These are phyloP conservation scores for Thomomys bottae DNA, from an alignment of 2,113 vertebrate species.

Conservation along the genomic window DNA sequence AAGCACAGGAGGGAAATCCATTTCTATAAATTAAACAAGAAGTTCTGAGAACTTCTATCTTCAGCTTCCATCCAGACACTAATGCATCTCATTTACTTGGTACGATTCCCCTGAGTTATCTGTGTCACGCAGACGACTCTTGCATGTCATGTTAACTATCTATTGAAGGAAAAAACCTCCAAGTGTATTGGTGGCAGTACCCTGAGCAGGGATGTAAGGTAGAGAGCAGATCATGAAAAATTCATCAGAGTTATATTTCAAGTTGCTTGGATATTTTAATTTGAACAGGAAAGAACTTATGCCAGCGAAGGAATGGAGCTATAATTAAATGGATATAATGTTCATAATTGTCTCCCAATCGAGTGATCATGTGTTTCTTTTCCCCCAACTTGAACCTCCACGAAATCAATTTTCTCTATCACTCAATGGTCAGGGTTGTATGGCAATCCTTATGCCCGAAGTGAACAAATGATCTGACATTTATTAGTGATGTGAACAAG, in stretches of 20 bases:
- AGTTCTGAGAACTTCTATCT: conserved; percentile 95
- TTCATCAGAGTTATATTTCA: conserved; percentile 88
- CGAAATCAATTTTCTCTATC: conserved; percentile 97
- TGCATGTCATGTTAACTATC: conserved; percentile 89
- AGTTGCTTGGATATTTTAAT: conserved; percentile 90
- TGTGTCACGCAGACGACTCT: conserved; percentile 91
- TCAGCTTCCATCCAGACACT: conserved; percentile 92
- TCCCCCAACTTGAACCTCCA: conserved; percentile 93
- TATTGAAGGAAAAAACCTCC: conserved; percentile 79
- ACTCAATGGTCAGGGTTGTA: conserved; percentile 93
- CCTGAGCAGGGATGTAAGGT: conserved; percentile 86
- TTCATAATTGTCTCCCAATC: conserved; percentile 85
- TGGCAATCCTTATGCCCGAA: conserved; percentile 94
- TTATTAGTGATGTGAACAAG: conserved; percentile 92
- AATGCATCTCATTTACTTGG: conserved; percentile 96
- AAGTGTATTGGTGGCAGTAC: conserved; percentile 87
- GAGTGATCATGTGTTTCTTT: conserved; percentile 87
- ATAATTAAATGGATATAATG: conserved; percentile 89
- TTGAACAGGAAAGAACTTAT: conserved; percentile 87
- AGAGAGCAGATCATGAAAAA: conserved; percentile 89
- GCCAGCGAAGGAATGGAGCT: conserved; percentile 88
- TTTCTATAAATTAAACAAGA: conserved; percentile 93
- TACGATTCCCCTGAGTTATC: conserved; percentile 93
- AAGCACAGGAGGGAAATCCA: conserved; percentile 86
- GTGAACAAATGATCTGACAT: conserved; percentile 96